Base-by-base conservation (phyloP, 2,797 vertebrate genomes). In the Meda fulgida region DNA sequence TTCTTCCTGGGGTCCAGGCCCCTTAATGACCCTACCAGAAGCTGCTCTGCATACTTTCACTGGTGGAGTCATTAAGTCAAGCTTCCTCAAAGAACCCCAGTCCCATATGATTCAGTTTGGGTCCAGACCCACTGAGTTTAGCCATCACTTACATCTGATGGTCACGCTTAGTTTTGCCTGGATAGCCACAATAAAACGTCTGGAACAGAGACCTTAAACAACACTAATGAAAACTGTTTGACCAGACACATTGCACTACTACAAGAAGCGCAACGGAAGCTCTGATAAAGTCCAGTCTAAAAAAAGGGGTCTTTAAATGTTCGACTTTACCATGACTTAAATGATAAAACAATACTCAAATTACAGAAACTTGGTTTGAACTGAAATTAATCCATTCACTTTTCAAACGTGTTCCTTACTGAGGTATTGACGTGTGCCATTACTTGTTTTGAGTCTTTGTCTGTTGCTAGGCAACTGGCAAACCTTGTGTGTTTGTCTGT, bases 21-120 rank as follows among this genome's bases (percentile, higher is more conserved):
- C 93, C 93, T 91, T 95, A 94, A 96, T 91, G 94, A 94, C 87
- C 91, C 88, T 87, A 95, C 85, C 95, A 96, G 95, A 94, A 89
- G 89, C 87, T 86, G 60, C 63, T 90, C 87, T 91, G 90, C 94
- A 95, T 94, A 92, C 89, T 94, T 95, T 89, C 83, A 89, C 94
- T 94, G 94, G 81, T 92, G 89, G 85, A 95, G 76, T 89, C 92
- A 91, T 95, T 93, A 94, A 86, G 82, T 8, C 58, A 67, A 67
- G 67, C 86, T 90, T 88, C 89, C 83, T 85, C 81, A 84, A n/a
- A 18, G 76, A 86, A 81, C 85, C 88, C 86, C 81, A 71, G 72
- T 38, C 29, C 88, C 79, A 78, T 84, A 84, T 86, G 88, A 90
- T 87, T 88, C 69, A 26, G 53, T 48, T 69, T 73, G 63, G 60